Conservation (phyloP, 1,140 invertebrate genomes). For the Popillia japonica region DNA sequence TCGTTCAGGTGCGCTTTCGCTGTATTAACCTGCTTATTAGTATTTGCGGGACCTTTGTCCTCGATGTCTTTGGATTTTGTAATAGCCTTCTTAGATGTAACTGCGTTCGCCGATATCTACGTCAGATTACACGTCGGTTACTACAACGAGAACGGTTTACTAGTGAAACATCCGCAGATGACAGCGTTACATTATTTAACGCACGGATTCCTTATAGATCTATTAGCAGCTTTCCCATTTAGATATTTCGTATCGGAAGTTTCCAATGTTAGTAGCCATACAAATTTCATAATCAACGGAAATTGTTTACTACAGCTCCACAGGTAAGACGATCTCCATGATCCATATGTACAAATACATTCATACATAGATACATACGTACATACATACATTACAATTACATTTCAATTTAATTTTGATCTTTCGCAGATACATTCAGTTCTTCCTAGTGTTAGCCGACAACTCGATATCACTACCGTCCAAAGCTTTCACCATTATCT, state of each 20-base stretch:
- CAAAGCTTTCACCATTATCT: background rate
- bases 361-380: no score
- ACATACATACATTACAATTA: no score
- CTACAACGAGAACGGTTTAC: constrained; percentile 58
- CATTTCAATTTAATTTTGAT: no score
- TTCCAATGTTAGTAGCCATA: no score
- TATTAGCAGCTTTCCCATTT: constrained; percentile 46
- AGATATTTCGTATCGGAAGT: background rate
- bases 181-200: constrained; percentile 60
- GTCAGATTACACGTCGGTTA: constrained; percentile 59
- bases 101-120: constrained; percentile 43
- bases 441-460: background rate
- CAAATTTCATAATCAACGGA: background rate
- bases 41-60: background rate
- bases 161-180: constrained; percentile 60
- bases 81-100: constrained; percentile 8
- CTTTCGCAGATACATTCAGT: background rate
- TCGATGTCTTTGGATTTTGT: background rate
- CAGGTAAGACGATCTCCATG: no score
- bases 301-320: constrained; percentile 39
- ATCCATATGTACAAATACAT: no score
- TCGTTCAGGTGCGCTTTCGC: constrained; percentile 36
- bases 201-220: constrained; percentile 58
- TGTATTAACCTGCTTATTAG: constrained; percentile 17
- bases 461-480: background rate